These are phyloP conservation scores for Cerastis leucographa DNA, from an alignment of 2,888 invertebrate species.

Conservation along the genomic window DNA sequence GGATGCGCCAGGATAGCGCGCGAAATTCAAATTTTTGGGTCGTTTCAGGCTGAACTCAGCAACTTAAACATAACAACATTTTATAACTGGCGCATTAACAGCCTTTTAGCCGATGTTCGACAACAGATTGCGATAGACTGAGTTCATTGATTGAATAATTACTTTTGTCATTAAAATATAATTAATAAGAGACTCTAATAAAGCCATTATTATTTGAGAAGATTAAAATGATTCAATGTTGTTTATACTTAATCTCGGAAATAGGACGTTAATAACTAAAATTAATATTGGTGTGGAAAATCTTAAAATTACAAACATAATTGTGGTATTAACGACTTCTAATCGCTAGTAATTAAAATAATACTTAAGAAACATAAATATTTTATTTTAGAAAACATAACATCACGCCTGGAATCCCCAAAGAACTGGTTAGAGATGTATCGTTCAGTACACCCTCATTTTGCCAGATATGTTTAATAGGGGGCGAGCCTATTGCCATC, in stretches of 20 bases:
- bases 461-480: too few species aligned
- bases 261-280: slow-evolving; percentile 5
- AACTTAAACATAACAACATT: too few species aligned
- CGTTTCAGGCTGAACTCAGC: too few species aligned
- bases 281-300: slow-evolving; percentile 16
- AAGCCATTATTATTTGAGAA: slow-evolving; percentile 17
- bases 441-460: too few species aligned
- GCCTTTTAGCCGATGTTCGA: not conserved
- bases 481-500: too few species aligned
- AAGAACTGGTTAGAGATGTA: not conserved
- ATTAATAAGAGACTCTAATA: slow-evolving; percentile 2
- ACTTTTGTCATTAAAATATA: slow-evolving; percentile 20
- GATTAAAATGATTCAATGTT: slow-evolving; percentile 6
- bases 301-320: not conserved
- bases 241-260: slow-evolving; percentile 1
- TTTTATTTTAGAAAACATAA: not conserved
- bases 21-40: too few species aligned
- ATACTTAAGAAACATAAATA: not conserved
- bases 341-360: not conserved
- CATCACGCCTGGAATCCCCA: not conserved
- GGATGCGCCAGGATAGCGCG: too few species aligned
- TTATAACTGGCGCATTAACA: too few species aligned
- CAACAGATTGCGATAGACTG: not conserved
- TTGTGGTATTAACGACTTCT: not conserved
- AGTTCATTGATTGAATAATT: slow-evolving; percentile 37